A percentile compares a stretch with the other conserved stretches of the same genome.
Conservation (phyloP, 2,797 vertebrate species). For the Arrhamphus sclerolepis region DNA sequence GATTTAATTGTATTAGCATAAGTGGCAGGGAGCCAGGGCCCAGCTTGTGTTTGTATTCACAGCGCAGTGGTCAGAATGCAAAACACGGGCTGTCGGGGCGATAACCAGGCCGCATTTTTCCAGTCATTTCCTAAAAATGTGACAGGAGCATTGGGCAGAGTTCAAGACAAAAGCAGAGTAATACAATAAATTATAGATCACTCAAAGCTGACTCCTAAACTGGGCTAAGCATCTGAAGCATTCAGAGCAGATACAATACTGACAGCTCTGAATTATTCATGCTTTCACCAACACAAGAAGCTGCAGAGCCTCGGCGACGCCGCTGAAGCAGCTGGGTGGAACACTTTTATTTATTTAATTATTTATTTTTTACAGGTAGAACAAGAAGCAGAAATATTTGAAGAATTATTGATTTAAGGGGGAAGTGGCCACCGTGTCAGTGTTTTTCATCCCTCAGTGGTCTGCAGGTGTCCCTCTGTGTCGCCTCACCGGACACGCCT, state of each 20-base stretch:
- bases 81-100: slow-evolving; percentile 52
- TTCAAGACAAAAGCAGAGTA: slow-evolving; percentile 58
- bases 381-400: slow-evolving; percentile 29
- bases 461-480: not conserved
- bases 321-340: slow-evolving; percentile 29
- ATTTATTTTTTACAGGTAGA: slow-evolving; percentile 25
- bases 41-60: slow-evolving; percentile 47
- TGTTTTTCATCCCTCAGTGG: not conserved
- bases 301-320: slow-evolving; percentile 3
- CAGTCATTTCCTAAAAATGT: slow-evolving; percentile 45
- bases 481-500: not conserved
- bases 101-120: slow-evolving; percentile 53
- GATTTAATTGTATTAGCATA: slow-evolving; percentile 40
- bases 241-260: slow-evolving; percentile 57
- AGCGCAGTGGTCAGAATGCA: slow-evolving; percentile 50
- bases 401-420: slow-evolving; percentile 28
- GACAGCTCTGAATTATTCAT: slow-evolving; percentile 76
- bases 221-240: slow-evolving; percentile 66
- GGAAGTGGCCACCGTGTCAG: not conserved
- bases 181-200: slow-evolving; percentile 73
- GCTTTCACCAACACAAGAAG: not conserved
- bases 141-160: slow-evolving; percentile 52
- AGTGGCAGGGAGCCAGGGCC: slow-evolving; percentile 35
- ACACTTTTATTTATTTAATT: not conserved
- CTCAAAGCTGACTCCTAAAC: slow-evolving; percentile 70